Percentiles rank a stretch among this genome's conserved stretches.
Evolutionary conservation across 2,888 invertebrate species (phyloP).

Genomic region (Eristalis arbustorum): DNA sequence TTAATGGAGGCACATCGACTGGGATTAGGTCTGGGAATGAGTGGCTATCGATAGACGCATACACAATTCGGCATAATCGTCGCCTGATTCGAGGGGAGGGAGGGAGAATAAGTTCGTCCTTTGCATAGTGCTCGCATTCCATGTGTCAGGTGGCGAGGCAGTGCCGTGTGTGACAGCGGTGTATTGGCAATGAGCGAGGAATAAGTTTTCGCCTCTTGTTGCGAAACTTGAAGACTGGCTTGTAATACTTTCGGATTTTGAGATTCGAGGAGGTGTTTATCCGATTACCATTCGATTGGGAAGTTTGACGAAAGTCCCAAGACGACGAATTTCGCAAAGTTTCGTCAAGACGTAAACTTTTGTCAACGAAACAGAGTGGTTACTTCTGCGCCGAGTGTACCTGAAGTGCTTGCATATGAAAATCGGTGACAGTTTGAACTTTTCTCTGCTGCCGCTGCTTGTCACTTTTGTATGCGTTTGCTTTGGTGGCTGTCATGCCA

Average conservation of each 20-base stretch:
- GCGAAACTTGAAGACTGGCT: constrained; percentile 29
- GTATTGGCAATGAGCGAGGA: neutral
- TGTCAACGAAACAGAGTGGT: neutral
- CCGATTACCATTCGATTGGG: constrained; percentile 47
- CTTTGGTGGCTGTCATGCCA: too few relatives aligned
- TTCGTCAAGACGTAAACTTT: neutral
- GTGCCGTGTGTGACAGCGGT: neutral
- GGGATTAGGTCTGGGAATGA: neutral
- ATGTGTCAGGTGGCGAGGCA: neutral
- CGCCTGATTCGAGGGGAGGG: neutral
- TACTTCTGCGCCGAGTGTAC: neutral
- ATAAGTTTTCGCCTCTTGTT: neutral
- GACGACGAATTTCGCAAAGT: neutral
- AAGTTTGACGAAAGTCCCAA: constrained; percentile 18
- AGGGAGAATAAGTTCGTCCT: constrained; percentile 28
- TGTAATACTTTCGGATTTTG: constrained; percentile 30
- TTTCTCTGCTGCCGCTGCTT: neutral
- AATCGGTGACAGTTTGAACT: neutral
- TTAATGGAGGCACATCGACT: neutral
- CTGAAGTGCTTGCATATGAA: neutral
- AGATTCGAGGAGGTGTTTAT: constrained; percentile 53
- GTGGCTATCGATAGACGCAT: constrained; percentile 30
- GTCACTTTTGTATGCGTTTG: neutral
- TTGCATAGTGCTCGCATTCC: neutral
- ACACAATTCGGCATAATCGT: constrained; percentile 20